Conservation (phyloP, 2,888 invertebrate genomes). For the Euphydryas editha region DNA sequence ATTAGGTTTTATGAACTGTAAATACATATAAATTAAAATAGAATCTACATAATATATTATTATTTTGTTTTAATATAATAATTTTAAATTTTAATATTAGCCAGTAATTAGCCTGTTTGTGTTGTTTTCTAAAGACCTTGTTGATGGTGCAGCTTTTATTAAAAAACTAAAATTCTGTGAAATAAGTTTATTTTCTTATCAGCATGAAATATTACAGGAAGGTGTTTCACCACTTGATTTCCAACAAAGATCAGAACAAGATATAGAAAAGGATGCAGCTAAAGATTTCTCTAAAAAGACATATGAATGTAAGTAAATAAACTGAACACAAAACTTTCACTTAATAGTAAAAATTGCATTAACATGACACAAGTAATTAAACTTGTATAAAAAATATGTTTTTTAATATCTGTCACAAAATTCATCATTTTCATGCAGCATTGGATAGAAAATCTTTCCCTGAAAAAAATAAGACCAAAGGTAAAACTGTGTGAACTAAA, state of each 20-base stretch:
- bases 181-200: too few species aligned
- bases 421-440: constrained; percentile 32
- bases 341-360: neutral
- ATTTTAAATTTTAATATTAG: too few species aligned
- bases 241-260: constrained; percentile 56
- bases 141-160: too few species aligned
- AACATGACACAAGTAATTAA: neutral
- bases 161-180: too few species aligned
- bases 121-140: too few species aligned
- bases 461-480: constrained; percentile 35
- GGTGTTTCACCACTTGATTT: constrained; percentile 66
- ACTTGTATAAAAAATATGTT: neutral
- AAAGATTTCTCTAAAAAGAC: constrained; percentile 53
- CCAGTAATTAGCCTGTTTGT: too few species aligned
- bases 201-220: constrained; percentile 54
- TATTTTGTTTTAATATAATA: too few species aligned
- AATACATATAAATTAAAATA: too few species aligned
- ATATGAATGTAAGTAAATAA: constrained; percentile 61
- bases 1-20: too few species aligned
- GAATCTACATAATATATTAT: too few species aligned
- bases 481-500: constrained; percentile 18
- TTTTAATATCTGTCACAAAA: neutral
- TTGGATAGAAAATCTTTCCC: constrained; percentile 29
- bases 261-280: constrained; percentile 63
- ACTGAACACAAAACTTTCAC: neutral